Conservation (phyloP, 2,797 vertebrate species). For the Pseudochirops corinnae region DNA sequence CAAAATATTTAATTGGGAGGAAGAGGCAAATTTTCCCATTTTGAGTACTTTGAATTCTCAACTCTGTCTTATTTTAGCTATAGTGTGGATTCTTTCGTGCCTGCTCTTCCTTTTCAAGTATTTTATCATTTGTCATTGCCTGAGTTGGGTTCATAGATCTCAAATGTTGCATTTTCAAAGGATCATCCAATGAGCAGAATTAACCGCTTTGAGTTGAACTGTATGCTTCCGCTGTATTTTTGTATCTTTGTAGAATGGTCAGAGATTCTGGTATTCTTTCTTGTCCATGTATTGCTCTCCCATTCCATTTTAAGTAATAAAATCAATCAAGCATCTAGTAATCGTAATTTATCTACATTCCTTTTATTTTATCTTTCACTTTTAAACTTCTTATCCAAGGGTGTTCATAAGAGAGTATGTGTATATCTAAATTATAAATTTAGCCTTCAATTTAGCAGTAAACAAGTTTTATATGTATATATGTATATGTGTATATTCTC, state of each 20-base stretch:
- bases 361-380: constrained; percentile 4
- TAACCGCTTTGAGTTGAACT: not conserved
- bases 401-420: not conserved
- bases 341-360: not conserved
- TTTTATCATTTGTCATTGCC: not conserved
- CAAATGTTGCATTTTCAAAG: not conserved
- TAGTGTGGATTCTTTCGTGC: not conserved
- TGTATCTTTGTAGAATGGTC: not conserved
- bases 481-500: too few relatives aligned
- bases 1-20: not conserved
- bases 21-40: not conserved
- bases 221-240: not conserved
- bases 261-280: not conserved
- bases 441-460: constrained; percentile 1
- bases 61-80: not conserved
- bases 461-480: not conserved
- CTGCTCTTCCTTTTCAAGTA: not conserved
- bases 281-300: not conserved
- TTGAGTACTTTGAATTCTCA: not conserved
- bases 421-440: not conserved
- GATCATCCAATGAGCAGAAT: not conserved
- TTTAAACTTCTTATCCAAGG: not conserved
- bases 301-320: constrained; percentile 37
- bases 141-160: not conserved
- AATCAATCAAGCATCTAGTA: constrained; percentile 14